phyloP scores from a whole-genome alignment of 2,113 vertebrate species.

The Oceanodroma tethys region DNA sequence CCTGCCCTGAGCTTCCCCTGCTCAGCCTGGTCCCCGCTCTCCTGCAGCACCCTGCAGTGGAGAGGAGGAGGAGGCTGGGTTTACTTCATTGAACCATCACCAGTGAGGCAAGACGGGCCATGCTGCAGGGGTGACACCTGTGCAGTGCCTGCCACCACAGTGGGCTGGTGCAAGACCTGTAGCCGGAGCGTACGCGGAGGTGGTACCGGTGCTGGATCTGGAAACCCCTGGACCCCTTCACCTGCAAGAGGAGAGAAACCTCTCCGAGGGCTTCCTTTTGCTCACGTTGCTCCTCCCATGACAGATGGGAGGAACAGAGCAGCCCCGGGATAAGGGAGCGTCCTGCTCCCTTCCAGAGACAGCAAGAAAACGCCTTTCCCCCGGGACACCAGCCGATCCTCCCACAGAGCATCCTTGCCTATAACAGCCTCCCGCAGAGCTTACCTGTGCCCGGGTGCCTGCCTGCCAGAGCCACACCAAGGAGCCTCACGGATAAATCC shows the following conservation, averaged over 20 bases:
- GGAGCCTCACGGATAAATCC: not conserved
- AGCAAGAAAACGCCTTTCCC: not conserved
- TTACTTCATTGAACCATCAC: not conserved
- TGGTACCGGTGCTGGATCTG: not conserved
- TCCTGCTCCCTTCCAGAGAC: not conserved
- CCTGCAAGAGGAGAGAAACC: not conserved
- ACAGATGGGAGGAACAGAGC: not conserved
- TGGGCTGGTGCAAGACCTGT: rapidly evolving
- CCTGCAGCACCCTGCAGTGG: constrained; percentile 39
- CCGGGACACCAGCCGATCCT: not conserved
- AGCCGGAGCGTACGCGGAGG: rapidly evolving
- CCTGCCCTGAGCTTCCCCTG: not conserved
- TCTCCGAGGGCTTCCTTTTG: not conserved
- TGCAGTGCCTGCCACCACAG: not conserved
- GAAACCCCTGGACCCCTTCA: not conserved
- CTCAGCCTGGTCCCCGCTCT: not conserved
- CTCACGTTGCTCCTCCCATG: rapidly evolving
- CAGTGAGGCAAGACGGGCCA: rapidly evolving
- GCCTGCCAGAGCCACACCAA: not conserved
- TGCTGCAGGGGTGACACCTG: not conserved
- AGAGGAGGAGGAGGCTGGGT: not conserved
- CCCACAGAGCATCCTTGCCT: not conserved
- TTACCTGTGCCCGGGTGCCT: not conserved
- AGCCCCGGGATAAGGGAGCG: not conserved
- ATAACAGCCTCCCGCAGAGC: not conserved